Conservation (phyloP, 2,888 invertebrate genomes). For the Apeira syringaria region DNA sequence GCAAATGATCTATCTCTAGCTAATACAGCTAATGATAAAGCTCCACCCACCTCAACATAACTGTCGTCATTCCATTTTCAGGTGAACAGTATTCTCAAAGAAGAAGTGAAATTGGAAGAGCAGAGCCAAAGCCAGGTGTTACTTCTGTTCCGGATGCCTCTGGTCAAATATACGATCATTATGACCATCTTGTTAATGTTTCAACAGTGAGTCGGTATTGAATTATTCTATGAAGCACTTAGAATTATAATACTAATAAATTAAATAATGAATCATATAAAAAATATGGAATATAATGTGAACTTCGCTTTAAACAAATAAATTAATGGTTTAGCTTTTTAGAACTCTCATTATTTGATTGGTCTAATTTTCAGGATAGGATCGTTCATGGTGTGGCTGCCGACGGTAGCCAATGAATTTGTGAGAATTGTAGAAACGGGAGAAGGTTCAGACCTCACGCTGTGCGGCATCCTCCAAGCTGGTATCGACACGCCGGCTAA, state of each 20-base stretch:
- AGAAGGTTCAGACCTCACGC: conserved; percentile 45
- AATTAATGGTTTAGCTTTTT: too few relatives aligned
- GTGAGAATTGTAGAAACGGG: conserved; percentile 52
- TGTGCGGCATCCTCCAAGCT: conserved; percentile 52
- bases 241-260: too few relatives aligned
- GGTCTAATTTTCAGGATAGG: conserved; percentile 42
- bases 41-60: too few relatives aligned
- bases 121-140: conserved; percentile 62
- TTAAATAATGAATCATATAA: too few relatives aligned
- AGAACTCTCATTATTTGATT: too few relatives aligned
- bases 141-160: conserved; percentile 76
- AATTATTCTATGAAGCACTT: too few relatives aligned
- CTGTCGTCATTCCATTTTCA: too few relatives aligned
- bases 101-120: conserved; percentile 36
- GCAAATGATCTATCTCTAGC: too few relatives aligned
- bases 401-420: conserved; percentile 60
- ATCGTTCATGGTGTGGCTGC: conserved; percentile 62
- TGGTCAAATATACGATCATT: conserved; percentile 77
- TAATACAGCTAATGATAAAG: too few relatives aligned
- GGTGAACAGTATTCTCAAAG: conserved; percentile 49
- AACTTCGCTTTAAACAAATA: too few relatives aligned
- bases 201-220: conserved; percentile 85
- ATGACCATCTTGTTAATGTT: conserved; percentile 71
- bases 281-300: too few relatives aligned
- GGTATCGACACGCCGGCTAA: conserved; percentile 34